These are phyloP conservation scores for Sinocyclocheilus rhinocerous DNA, from an alignment of 2,113 vertebrate genomes.

Conservation along the genomic window DNA sequence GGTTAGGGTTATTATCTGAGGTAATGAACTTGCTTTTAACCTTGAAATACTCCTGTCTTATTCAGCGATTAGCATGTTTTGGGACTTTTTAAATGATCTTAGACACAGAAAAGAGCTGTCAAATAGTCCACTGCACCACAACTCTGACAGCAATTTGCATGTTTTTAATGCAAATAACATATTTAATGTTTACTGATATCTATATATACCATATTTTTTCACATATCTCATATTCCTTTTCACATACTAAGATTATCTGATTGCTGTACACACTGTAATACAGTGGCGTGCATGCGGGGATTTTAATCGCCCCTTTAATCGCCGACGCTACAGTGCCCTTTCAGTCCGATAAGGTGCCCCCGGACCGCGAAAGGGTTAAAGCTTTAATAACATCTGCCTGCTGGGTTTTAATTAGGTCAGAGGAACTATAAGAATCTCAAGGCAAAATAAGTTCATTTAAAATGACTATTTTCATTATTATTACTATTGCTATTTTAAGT, in stretches of 20 bases:
- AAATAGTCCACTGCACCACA: no score
- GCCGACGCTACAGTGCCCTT: no score
- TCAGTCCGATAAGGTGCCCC: no score
- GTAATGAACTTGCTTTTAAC: neutral
- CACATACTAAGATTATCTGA: neutral
- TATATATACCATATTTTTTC: neutral
- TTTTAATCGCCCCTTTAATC: no score
- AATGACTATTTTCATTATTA: neutral
- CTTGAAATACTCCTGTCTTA: neutral
- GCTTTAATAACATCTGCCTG: neutral
- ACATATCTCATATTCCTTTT: neutral
- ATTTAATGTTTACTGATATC: neutral
- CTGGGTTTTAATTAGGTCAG: slow-evolving; percentile 23
- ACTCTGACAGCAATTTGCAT: no score
- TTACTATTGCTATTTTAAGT: neutral
- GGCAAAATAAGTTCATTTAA: neutral
- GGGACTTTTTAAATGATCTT: neutral
- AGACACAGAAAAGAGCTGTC: neutral
- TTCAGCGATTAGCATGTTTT: neutral
- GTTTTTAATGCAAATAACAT: no score
- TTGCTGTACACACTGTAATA: neutral
- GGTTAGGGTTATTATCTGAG: no score
- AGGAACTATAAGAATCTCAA: neutral
- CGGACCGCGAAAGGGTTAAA: no score
- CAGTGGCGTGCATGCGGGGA: no score